Evolutionary conservation across 2,797 vertebrate species (phyloP).

Genomic region (Dendrocincla tyrannina): DNA sequence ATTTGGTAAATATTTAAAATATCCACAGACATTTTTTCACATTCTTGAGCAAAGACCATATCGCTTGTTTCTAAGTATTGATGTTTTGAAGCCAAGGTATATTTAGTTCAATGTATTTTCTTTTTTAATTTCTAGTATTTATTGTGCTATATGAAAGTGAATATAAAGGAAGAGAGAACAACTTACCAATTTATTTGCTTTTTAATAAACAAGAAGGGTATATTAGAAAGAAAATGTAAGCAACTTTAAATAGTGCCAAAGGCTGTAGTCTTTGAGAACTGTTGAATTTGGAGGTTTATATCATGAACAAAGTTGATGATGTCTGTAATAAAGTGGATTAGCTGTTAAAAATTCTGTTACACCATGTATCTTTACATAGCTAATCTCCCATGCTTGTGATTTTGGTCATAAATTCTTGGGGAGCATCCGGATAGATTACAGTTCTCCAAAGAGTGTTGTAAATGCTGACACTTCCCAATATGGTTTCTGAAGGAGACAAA

Average conservation of each 20-base stretch:
- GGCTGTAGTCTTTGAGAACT: conserved; percentile 8
- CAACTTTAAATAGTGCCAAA: conserved; percentile 3
- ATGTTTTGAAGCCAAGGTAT: conserved; percentile 10
- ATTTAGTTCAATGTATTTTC: conserved; percentile 54
- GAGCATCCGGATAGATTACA: neutral
- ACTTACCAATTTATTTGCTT: neutral
- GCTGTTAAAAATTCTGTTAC: conserved; percentile 4
- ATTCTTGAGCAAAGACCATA: conserved; percentile 26
- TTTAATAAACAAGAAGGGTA: conserved; percentile 46
- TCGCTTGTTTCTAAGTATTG: conserved; percentile 6
- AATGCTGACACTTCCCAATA: neutral
- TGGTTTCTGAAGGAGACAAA: neutral
- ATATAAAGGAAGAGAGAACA: conserved; percentile 7
- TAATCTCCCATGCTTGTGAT: neutral
- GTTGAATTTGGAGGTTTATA: neutral
- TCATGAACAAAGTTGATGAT: conserved; percentile 29
- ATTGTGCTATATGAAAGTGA: neutral
- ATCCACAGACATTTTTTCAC: conserved; percentile 30
- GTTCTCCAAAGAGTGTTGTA: neutral
- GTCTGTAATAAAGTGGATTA: conserved; percentile 37
- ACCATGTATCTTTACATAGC: neutral
- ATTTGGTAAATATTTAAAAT: conserved; percentile 61
- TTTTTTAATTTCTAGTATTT: conserved; percentile 6
- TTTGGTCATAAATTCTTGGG: neutral
- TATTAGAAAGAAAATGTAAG: conserved; percentile 43